These are phyloP conservation scores for Eilema sororculum DNA, from an alignment of 2,888 invertebrate genomes.

Conservation along the genomic window DNA sequence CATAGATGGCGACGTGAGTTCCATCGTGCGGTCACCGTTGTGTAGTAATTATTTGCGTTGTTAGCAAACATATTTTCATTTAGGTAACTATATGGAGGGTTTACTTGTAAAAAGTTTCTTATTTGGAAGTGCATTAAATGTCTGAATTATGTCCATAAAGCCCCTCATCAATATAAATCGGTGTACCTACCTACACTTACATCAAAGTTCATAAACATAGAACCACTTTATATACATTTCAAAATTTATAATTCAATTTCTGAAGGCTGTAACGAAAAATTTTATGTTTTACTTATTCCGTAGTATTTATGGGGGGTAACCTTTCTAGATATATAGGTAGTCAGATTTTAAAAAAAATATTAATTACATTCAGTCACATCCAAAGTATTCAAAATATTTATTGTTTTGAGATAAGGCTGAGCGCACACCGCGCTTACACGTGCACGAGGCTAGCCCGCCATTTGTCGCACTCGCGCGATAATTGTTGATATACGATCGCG, in stretches of 20 bases:
- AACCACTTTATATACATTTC: too few species aligned
- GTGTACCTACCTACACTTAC: too few species aligned
- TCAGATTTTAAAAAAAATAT: too few species aligned
- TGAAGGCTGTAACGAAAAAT: too few species aligned
- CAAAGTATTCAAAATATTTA: conserved; percentile 38
- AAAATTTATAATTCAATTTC: neutral
- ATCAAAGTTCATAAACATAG: too few species aligned
- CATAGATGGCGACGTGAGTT: conserved; percentile 19
- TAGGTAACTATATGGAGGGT: neutral
- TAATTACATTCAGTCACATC: conserved; percentile 36
- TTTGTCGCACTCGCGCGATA: conserved; percentile 86
- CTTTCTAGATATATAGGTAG: too few species aligned
- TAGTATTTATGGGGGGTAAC: too few species aligned
- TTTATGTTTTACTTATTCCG: too few species aligned
- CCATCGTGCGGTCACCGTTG: neutral
- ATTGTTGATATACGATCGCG: conserved; percentile 87
- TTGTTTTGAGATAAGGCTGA: conserved; percentile 48
- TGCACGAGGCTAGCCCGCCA: conserved; percentile 71
- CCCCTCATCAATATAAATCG: neutral
- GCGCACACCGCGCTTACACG: conserved; percentile 73
- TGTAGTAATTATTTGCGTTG: neutral
- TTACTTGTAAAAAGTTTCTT: neutral
- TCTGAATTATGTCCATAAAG: neutral
- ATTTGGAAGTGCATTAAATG: neutral
- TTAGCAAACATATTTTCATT: neutral